Conservation (phyloP, 2,113 vertebrate genomes). For the Alouatta palliata region DNA sequence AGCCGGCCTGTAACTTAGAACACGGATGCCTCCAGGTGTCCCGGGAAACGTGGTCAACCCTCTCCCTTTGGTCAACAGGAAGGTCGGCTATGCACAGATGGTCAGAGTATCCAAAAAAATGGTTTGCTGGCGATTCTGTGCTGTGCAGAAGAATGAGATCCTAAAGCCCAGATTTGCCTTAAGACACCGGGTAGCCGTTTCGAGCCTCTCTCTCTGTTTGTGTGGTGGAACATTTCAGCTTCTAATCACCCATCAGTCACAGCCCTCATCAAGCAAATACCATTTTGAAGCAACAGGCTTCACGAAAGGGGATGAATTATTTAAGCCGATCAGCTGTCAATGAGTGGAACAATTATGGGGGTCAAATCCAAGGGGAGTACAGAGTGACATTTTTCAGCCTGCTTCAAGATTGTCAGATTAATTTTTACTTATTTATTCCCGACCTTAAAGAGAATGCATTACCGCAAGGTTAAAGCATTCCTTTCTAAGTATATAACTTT, state of each 20-base stretch:
- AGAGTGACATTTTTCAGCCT: constrained; percentile 52
- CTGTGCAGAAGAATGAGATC: neutral
- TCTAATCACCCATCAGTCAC: constrained; percentile 71
- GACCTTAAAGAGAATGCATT: constrained; percentile 65
- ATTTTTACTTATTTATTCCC: constrained; percentile 76
- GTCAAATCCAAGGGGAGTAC: constrained; percentile 45
- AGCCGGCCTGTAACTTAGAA: neutral
- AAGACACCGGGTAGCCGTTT: neutral
- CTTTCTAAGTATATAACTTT: constrained; percentile 52
- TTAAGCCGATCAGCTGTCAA: constrained; percentile 66
- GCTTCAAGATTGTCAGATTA: constrained; percentile 58
- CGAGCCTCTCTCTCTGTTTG: neutral
- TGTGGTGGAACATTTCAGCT: neutral
- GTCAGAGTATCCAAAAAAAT: neutral
- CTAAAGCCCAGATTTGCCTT: neutral
- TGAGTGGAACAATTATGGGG: constrained; percentile 34
- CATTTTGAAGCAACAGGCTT: constrained; percentile 69
- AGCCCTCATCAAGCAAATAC: constrained; percentile 73
- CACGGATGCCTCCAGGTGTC: neutral
- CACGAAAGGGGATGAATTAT: constrained; percentile 75
- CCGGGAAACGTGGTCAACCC: fast-evolving
- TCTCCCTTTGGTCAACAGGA: neutral
- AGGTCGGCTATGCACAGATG: neutral
- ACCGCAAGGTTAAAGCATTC: constrained; percentile 68
- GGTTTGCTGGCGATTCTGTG: neutral